Percentiles rank a stretch among this genome's conserved stretches.
phyloP scores from a whole-genome alignment of 2,113 vertebrate genomes.

The Notothenia coriiceps region DNA sequence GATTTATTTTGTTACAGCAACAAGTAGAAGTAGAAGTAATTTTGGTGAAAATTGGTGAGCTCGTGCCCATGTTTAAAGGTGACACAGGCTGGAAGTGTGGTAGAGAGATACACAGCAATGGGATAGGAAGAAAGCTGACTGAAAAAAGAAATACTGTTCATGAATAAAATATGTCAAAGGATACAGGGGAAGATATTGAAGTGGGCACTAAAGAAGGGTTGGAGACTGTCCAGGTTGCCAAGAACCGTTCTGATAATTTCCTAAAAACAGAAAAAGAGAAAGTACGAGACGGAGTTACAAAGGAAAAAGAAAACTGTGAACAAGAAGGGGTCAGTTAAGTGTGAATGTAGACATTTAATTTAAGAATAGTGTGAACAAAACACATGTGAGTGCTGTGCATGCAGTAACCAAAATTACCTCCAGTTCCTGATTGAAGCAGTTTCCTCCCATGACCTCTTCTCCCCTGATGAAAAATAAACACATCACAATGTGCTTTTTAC shows the following conservation, averaged over 20 bases:
- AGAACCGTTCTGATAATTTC: conserved; percentile 79
- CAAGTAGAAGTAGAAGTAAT: background rate
- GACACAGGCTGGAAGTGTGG: background rate
- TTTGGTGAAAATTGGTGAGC: no score
- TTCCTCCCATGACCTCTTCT: conserved; percentile 33
- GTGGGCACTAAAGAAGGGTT: conserved; percentile 78
- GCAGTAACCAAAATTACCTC: conserved; percentile 67
- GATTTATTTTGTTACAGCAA: background rate
- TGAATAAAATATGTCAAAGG: conserved; percentile 34
- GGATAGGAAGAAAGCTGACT: background rate
- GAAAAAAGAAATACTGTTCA: background rate
- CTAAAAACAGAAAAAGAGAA: conserved; percentile 49
- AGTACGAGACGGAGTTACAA: background rate
- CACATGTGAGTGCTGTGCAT: conserved; percentile 1
- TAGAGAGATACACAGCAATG: background rate
- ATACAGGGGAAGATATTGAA: conserved; percentile 84
- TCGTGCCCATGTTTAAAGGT: background rate
- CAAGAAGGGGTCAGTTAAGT: background rate
- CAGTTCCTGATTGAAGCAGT: conserved; percentile 64
- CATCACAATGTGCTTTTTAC: background rate
- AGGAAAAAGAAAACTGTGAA: background rate
- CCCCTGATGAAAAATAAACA: conserved; percentile 48
- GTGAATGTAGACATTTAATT: background rate
- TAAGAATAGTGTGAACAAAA: background rate
- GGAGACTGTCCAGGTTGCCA: conserved; percentile 77